Base-by-base conservation (phyloP, 2,888 invertebrate genomes). In the Stenolophus ochropezus region DNA sequence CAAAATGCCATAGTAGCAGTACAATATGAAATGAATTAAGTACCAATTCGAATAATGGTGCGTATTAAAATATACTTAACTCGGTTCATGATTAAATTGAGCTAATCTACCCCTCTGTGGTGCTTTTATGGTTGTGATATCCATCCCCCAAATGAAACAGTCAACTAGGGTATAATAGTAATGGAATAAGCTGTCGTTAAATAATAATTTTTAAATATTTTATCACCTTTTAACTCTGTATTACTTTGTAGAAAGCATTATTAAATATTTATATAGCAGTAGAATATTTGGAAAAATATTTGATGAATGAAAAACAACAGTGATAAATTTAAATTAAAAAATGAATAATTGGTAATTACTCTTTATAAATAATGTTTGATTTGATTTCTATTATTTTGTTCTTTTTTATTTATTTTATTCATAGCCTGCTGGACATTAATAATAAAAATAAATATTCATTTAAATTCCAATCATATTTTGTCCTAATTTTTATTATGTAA, bases 191-290 rank as follows among this genome's bases (percentile, higher is more conserved):
- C 61, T 73, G 23, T 71, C 42, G 71, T 71, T 71, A 42, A 71
- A 71, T 71, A 47, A 73, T 73, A 73, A 73, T 73, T 73, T 18
- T 73, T 73, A 23, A 73, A 73, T 73, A 73, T 73, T 73, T 73
- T 49, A 73, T 73, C 20, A 73, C 20, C 16, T 27, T 69, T 69
- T 33, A 25, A 18, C 18, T 21, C 33, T 56, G 18, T 25, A 25
- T 14, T 61, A 61, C 25, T 61, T 61, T 61, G 20, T n/a, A 27
- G 61, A 61, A 14, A 61, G 61, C 61, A 14, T 61, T 0, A 61
- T 61, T 61, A 61, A 61, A 61, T 61, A 61, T 61, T 61, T 61
- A 61, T 61, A 18, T 25, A n/a, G n/a, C n/a, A n/a, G n/a, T n/a
- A 23, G 5, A 61, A 61, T 61, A 61, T 25, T 53, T 20, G 18